These are phyloP conservation scores for Sinocyclocheilus grahami DNA, from an alignment of 2,113 vertebrate genomes.

Conservation along the genomic window DNA sequence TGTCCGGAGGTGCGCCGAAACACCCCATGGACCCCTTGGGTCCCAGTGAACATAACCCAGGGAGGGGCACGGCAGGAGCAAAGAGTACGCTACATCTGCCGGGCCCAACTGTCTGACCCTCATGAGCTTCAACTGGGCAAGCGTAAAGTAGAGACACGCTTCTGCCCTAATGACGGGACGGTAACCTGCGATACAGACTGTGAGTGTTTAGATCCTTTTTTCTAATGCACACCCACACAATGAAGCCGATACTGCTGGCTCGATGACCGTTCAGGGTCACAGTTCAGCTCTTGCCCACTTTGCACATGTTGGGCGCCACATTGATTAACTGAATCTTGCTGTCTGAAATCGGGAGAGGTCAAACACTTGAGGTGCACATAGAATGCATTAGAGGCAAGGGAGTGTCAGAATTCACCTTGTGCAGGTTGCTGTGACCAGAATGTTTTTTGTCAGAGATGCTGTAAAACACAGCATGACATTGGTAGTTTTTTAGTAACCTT, in stretches of 20 bases:
- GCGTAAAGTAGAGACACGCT: constrained; percentile 89
- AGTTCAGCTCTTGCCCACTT: constrained; percentile 53
- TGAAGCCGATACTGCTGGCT: background rate
- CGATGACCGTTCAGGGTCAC: constrained; percentile 48
- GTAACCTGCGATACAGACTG: constrained; percentile 90
- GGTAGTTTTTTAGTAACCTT: constrained; percentile 40
- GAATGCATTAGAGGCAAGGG: constrained; percentile 41
- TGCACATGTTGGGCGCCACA: constrained; percentile 52
- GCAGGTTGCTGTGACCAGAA: constrained; percentile 46
- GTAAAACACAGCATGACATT: constrained; percentile 47
- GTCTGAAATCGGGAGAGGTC: constrained; percentile 57
- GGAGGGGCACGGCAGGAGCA: constrained; percentile 94
- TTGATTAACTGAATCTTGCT: constrained; percentile 67
- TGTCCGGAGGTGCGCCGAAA: constrained; percentile 96
- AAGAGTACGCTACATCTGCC: constrained; percentile 93
- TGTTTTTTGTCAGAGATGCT: constrained; percentile 45
- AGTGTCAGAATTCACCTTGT: constrained; percentile 43
- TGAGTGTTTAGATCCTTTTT: constrained; percentile 66
- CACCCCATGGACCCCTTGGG: constrained; percentile 97
- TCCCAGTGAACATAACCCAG: constrained; percentile 91
- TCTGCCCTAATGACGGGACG: constrained; percentile 89
- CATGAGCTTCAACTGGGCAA: constrained; percentile 94
- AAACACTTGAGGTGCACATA: constrained; percentile 21
- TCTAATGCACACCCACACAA: background rate
- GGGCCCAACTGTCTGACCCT: constrained; percentile 89